Evolutionary conservation across 1,140 invertebrate species (phyloP), one percentile per base, ranked within the genome.

Genomic region (Lepidurus couesii): DNA sequence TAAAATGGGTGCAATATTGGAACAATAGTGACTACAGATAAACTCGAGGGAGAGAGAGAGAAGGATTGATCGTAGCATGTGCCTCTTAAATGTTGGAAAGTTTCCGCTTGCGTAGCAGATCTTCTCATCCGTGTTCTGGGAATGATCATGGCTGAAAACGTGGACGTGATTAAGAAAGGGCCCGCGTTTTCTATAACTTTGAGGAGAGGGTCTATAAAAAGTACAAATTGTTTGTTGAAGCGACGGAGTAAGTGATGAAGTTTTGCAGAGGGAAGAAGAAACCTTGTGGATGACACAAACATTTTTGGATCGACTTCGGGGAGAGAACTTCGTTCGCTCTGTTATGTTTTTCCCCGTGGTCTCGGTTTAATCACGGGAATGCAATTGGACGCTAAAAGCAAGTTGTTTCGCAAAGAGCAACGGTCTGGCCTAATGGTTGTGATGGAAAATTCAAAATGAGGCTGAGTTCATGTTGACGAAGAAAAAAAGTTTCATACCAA

Each of bases 361-460:
- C 16, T 21, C 9, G n/a, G 53, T 65, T 65, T 65, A 65, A 65
- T 65, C 53, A 13, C 16, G 16, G 13, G 53, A 65, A 21, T 65
- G 53, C 53, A 65, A 65, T 65, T 65, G 53, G 8, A 65, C 21
- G 13, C 16, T 65, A 65, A 65, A 65, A 9, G 21, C 53, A 65
- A 65, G 53, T 65, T 65, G 53, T 65, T 65, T 65, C 53, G 21
- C 13, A 13, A 11, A 21, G 53, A 65, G 21, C 53, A 21, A 16
- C 53, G 16, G 53, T 65, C 53, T 65, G 53, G 53, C 53, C 53
- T 65, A 65, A 65, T 65, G 53, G 53, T 65, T 65, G 53, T 65
- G 53, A 65, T 65, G 53, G 53, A 65, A 65, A 65, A 65, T 65
- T 65, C 53, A 65, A 65, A 65, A 65, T 65, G 53, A 65, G 53